Conservation (phyloP, 2,113 vertebrate species). For the Poeciliopsis occidentalis region DNA sequence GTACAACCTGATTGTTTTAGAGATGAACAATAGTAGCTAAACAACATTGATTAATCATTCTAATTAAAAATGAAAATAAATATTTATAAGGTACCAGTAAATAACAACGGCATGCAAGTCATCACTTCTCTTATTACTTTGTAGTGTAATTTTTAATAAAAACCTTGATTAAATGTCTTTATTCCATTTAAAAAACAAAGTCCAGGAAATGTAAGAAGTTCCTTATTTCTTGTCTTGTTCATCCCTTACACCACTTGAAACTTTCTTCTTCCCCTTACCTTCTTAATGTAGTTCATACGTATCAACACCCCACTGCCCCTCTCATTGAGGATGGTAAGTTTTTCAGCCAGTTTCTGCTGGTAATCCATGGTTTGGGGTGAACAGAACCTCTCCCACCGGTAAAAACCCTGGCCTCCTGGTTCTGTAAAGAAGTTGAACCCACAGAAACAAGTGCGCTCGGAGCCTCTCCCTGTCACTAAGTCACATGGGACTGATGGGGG, state of each 20-base stretch:
- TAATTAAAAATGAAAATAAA: neutral
- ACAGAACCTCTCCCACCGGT: conserved; percentile 27
- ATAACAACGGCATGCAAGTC: neutral
- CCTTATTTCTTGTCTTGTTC: conserved; percentile 46
- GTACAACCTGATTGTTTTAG: neutral
- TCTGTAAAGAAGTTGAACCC: conserved; percentile 18
- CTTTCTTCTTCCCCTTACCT: conserved; percentile 80
- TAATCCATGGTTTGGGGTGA: conserved; percentile 83
- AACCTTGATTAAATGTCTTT: neutral
- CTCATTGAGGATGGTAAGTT: conserved; percentile 90
- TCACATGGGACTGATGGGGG: conserved; percentile 63
- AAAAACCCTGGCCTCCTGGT: conserved; percentile 52
- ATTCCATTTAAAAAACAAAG: neutral
- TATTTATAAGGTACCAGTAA: neutral
- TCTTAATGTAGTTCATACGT: conserved; percentile 92
- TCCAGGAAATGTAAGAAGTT: conserved; percentile 35
- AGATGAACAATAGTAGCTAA: neutral
- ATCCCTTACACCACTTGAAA: neutral
- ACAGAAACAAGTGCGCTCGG: conserved; percentile 45
- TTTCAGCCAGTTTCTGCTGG: conserved; percentile 92
- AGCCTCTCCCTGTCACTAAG: conserved; percentile 60
- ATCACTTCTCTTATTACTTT: neutral
- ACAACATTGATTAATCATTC: neutral
- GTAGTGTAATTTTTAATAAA: neutral
- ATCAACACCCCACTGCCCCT: conserved; percentile 88